Base-by-base conservation (phyloP, 2,888 invertebrate species). In the Elmis aenea region DNA sequence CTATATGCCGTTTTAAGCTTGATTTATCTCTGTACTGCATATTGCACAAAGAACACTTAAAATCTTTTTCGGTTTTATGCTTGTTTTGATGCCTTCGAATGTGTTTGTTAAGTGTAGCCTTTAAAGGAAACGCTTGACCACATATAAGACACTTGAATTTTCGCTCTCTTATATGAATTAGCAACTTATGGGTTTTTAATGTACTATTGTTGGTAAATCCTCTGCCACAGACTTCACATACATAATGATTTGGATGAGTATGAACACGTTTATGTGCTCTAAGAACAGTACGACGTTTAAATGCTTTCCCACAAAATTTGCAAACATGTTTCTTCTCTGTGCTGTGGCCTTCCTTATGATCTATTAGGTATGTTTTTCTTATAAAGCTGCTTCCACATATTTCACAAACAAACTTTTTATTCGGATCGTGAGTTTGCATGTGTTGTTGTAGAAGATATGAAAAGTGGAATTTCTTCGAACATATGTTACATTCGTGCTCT, bases 71-170 rank as follows among this genome's bases (percentile, higher is more conserved):
- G 4, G 45, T 46, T 25, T 48, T 48, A 27, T 51, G 45, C 13
- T 43, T 27, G 8, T 51, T 54, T 15, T 48, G 37, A 37, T 57
- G 57, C 8, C 55, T 38, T 13, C 38, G 27, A 4, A 57, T 34
- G 37, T 60, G 60, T 36, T 59, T 60, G 3, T 54, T 53, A 13
- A 60, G 48, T 24, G 57, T 57, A 2, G 52, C 47, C 29, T 58
- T 58, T 10, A 58, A 38, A 20, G 59, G 53, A 36, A 60, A 60
- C 1, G 46, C 48, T 26, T 52, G 42, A 10, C 50, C 45, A 38
- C 60, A 60, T 26, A 57, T 51, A 11, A 51, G 38, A 36, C 60
- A 60, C 24, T 43, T 40, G 30, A 50, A 58, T 9, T 59, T 56
- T 2, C 56, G 44, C 10, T 52, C 51, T 29, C 51, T 48, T 15